A percentile compares a stretch with the other conserved stretches of the same genome.
Evolutionary conservation across 2,888 invertebrate genomes (phyloP).

Genomic region (Hirtodrosophila duncani): DNA sequence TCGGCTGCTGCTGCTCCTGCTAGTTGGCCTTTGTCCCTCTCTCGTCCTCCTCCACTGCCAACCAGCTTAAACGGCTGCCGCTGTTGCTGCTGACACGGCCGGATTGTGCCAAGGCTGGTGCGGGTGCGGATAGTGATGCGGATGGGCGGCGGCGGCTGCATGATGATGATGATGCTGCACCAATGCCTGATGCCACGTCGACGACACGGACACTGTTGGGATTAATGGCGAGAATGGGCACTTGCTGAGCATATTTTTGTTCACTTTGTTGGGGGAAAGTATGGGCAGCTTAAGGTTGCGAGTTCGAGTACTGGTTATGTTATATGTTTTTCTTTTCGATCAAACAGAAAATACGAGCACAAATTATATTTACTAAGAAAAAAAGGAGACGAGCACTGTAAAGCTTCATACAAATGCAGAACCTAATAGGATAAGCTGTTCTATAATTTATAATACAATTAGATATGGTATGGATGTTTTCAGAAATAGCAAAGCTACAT

Average conservation of each 20-base stretch:
- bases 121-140: constrained; percentile 76
- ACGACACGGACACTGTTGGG: constrained; percentile 76
- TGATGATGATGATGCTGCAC: constrained; percentile 77
- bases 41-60: neutral
- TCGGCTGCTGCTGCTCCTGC: constrained; percentile 9
- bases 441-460: too few species aligned
- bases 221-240: constrained; percentile 78
- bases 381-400: too few species aligned
- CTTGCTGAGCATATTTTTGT: constrained; percentile 75
- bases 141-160: constrained; percentile 51
- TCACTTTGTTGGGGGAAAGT: constrained; percentile 34
- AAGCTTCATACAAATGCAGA: too few species aligned
- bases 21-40: constrained; percentile 1
- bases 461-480: too few species aligned
- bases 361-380: too few species aligned
- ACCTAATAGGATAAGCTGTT: too few species aligned
- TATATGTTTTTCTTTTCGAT: too few species aligned
- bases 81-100: constrained; percentile 75
- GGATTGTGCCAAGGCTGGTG: constrained; percentile 79
- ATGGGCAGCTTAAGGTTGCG: constrained; percentile 1
- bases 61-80: constrained; percentile 72
- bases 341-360: too few species aligned
- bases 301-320: neutral
- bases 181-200: constrained; percentile 78
- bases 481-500: too few species aligned